Evolutionary conservation across 2,113 vertebrate genomes (phyloP), one percentile per base, ranked within the genome.

Genomic region (Herpailurus yagouaroundi): DNA sequence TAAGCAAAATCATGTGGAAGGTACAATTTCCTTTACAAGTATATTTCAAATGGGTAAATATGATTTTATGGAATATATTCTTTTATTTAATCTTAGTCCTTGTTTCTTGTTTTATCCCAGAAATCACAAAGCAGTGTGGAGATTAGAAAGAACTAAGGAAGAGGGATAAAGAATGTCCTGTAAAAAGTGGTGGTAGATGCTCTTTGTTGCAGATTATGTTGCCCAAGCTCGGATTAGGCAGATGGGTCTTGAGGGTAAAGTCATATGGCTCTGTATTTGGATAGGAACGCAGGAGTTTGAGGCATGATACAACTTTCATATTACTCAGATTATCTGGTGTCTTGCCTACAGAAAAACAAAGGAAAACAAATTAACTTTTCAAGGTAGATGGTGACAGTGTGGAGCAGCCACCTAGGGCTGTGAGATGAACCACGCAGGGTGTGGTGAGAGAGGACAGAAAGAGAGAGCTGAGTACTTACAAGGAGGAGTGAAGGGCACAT

Each of bases 271-370:
- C 5, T 57, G 15, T 57, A 57, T 57, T 57, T 57, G 55, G 15
- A 64, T 86, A 94, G 66, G 69, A 96, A 55, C 64, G 84, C 63
- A 89, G 74, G 76, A 69, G n/a, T 95, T 15, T 89, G 73, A 94
- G 77, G 23, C 14, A 52, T 5, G 12, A 92, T 57, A 5, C 33
- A 94, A 48, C 31, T 19, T 83, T 83, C 68, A 48, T 81, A 73
- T 89, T 68, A 55, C 9, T 41, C 23, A 33, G 19, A 55, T 76
- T 19, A 57, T 57, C 63, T 82, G 13, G 21, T 82, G 13, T 27
- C 41, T 92, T 96, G 68, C 60, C 45, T 76, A 63, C 50, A 57
- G 15, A 7, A 57, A 21, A 21, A 19, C 55, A 57, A 55, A 55
- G 12, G 15, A 55, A 57, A 57, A 33, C 29, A 87, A 69, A 48